Evolutionary conservation across 2,797 vertebrate genomes (phyloP), one percentile per base, ranked within the genome.

Genomic region (Otolemur crassicaudatus): DNA sequence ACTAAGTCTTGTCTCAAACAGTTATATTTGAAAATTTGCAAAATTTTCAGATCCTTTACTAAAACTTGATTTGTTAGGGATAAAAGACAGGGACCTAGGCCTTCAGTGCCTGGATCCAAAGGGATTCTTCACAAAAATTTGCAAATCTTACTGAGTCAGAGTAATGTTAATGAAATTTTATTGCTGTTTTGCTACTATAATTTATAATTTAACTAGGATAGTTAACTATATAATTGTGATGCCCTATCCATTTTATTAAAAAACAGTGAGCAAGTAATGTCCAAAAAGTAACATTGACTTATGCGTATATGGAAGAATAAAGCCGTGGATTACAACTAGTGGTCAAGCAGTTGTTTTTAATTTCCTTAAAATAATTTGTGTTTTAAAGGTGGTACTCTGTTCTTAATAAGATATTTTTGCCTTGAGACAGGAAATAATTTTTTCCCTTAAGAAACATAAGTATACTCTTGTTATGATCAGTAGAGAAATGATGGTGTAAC

Each of bases 341-440:
- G 19, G 2, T 31, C 34, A 82, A 37, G 43, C 61, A 67, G 0
- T 79, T 79, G 29, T 72, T 93, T 81, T 84, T 83, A 13, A 82
- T 31, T 77, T 92, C 23, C 29, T 82, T 56, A 84, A 58, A 90
- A 61, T 90, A 86, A 72, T 58, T 61, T 34, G 22, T 93, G 20
- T 90, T 90, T 56, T 95, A 49, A 92, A 97, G 49, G 27, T 75
- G 56, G 56, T 80, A 75, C 27, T 29, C 0, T 94, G 31, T 97
- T 69, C 40, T 37, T 61, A 87, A 14, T 93, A 72, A 82, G 27
- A 23, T 34, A 79, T 79, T 82, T 76, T 86, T 53, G 12, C 53
- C 77, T 79, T 65, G 19, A 94, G 37, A 93, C 5, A 94, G 40
- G 58, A 93, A 93, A 87, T 56, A 69, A 40, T 83, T 70, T 95